Percentiles rank a stretch among this genome's conserved stretches.
phyloP scores from a whole-genome alignment of 2,797 vertebrate species.

The Buceros bicornis region DNA sequence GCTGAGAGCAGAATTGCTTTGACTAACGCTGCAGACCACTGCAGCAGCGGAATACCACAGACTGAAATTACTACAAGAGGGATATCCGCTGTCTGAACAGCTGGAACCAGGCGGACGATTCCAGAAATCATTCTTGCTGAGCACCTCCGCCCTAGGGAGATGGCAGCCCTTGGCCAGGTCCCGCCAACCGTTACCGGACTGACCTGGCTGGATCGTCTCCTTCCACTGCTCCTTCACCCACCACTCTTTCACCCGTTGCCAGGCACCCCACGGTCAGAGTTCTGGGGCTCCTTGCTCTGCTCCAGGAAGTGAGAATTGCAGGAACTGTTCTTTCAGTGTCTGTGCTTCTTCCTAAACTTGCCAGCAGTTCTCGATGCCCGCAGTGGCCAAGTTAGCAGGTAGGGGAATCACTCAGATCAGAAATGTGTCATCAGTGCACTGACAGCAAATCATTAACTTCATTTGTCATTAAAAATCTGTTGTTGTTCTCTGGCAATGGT shows the following conservation, averaged over 20 bases:
- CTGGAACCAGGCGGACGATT: not conserved
- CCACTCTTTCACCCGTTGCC: not conserved
- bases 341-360: not conserved
- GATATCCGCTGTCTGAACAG: not conserved
- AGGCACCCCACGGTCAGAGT: not conserved
- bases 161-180: not conserved
- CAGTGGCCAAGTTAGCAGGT: not conserved
- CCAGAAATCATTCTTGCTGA: not conserved
- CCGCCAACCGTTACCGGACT: rapidly evolving
- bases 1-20: slow-evolving; percentile 38
- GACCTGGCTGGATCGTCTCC: not conserved
- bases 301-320: not conserved
- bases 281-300: not conserved
- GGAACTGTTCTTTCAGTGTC: rapidly evolving
- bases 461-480: not conserved
- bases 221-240: not conserved
- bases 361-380: not conserved
- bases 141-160: not conserved
- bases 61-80: not conserved
- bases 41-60: not conserved
- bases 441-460: not conserved
- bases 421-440: not conserved
- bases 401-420: not conserved
- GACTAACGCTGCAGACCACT: not conserved
- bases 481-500: not conserved